Conservation (phyloP, 1,140 invertebrate genomes). For the Meloidogyne exigua region DNA sequence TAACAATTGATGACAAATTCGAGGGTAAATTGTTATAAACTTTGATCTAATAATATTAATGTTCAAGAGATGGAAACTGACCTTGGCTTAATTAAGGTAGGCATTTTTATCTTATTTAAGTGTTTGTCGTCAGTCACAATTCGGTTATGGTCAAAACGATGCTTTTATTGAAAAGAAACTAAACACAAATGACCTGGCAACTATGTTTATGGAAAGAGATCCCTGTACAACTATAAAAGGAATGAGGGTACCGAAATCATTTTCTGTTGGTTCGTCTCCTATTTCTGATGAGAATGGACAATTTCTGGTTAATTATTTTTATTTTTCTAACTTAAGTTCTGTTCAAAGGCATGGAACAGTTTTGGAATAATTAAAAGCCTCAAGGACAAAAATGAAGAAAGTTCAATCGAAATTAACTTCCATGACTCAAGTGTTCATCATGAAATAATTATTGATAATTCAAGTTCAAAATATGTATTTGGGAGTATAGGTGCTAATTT, state of each 20-base stretch:
- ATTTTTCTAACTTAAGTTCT: background rate
- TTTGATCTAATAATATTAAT: background rate
- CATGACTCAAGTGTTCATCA: slow-evolving; percentile 35
- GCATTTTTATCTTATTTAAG: background rate
- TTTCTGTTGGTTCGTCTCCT: slow-evolving; percentile 29
- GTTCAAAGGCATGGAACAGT: slow-evolving; percentile 27
- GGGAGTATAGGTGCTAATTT: slow-evolving; percentile 23
- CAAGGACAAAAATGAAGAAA: slow-evolving; percentile 18
- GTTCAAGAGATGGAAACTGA: slow-evolving; percentile 14
- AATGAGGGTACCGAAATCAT: slow-evolving; percentile 26
- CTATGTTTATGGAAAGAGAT: background rate
- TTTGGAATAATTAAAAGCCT: slow-evolving; percentile 29
- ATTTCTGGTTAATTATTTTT: slow-evolving; percentile 17
- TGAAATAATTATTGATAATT: slow-evolving; percentile 35
- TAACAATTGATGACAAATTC: background rate
- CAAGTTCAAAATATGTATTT: slow-evolving; percentile 24
- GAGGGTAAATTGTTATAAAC: background rate
- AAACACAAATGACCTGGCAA: background rate
- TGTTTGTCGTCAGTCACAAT: slow-evolving; percentile 20
- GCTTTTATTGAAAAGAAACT: background rate
- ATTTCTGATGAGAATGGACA: slow-evolving; percentile 9
- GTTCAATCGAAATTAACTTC: slow-evolving; percentile 29
- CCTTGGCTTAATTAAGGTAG: slow-evolving; percentile 14
- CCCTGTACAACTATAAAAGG: slow-evolving; percentile 23
- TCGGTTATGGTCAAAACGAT: slow-evolving; percentile 23